Evolutionary conservation across 1,140 invertebrate species (phyloP).

Genomic region (Drosophila trapezifrons): DNA sequence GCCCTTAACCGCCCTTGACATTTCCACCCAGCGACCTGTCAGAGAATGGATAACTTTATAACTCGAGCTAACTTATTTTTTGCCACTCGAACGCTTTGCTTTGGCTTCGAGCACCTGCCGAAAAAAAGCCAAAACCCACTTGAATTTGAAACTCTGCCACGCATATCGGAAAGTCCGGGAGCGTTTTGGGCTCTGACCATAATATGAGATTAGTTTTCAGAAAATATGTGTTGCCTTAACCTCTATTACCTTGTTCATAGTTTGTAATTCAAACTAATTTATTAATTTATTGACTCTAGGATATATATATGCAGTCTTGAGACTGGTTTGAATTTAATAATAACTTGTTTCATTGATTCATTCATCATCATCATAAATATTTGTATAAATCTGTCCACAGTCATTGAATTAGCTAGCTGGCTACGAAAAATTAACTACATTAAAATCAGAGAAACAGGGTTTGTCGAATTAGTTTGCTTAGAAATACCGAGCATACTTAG

Average conservation of each 20-base stretch:
- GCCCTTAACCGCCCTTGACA: neutral
- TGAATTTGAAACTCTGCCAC: conserved; percentile 17
- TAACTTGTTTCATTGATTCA: too few species aligned
- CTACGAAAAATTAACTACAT: neutral
- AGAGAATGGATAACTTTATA: conserved; percentile 40
- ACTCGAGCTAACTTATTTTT: conserved; percentile 49
- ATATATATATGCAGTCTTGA: neutral
- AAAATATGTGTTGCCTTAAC: neutral
- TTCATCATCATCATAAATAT: too few species aligned
- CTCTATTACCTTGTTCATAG: neutral
- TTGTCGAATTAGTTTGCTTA: too few species aligned
- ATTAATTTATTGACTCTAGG: too few species aligned
- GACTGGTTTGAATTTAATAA: neutral
- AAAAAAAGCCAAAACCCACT: conserved; percentile 14
- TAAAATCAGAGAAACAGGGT: too few species aligned
- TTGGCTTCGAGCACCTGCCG: conserved; percentile 36
- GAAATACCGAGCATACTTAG: neutral
- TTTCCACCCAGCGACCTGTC: conserved; percentile 23
- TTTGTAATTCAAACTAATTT: neutral
- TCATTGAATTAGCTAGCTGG: too few species aligned
- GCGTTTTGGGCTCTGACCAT: neutral
- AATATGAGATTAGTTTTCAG: neutral
- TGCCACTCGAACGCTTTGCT: conserved; percentile 49
- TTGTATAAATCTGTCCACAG: too few species aligned
- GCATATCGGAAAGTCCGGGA: neutral